These are phyloP conservation scores for Volucella inanis DNA, from an alignment of 2,888 invertebrate genomes.

Conservation along the genomic window DNA sequence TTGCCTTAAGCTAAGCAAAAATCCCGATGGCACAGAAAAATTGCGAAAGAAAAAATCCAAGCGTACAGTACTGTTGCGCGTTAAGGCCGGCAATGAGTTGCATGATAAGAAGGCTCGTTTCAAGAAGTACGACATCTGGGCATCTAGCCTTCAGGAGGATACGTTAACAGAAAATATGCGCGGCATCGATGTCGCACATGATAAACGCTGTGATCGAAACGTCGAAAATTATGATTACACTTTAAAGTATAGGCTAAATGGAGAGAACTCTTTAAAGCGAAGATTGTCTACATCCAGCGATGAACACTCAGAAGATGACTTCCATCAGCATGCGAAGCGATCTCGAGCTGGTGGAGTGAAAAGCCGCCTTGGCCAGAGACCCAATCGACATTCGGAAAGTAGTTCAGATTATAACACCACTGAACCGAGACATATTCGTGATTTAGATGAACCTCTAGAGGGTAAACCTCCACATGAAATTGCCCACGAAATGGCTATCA, in stretches of 20 bases:
- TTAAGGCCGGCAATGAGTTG: slow-evolving; percentile 73
- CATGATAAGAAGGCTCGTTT: slow-evolving; percentile 83
- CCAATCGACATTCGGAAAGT: slow-evolving; percentile 78
- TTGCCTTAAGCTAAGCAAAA: slow-evolving; percentile 77
- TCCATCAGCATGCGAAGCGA: slow-evolving; percentile 79
- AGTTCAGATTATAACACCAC: slow-evolving; percentile 84
- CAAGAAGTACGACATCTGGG: slow-evolving; percentile 91
- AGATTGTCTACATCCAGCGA: slow-evolving; percentile 80
- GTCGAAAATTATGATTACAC: slow-evolving; percentile 92
- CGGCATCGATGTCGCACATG: slow-evolving; percentile 89
- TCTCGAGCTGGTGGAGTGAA: slow-evolving; percentile 78
- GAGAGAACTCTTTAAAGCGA: slow-evolving; percentile 81
- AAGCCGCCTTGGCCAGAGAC: slow-evolving; percentile 78
- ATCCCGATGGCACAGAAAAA: slow-evolving; percentile 76
- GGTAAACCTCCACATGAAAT: slow-evolving; percentile 82
- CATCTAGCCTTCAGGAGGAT: slow-evolving; percentile 89
- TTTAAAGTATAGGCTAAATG: slow-evolving; percentile 86
- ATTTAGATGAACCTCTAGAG: slow-evolving; percentile 84
- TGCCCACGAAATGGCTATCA: slow-evolving; percentile 88
- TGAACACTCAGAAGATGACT: slow-evolving; percentile 78
- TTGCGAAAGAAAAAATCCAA: slow-evolving; percentile 77
- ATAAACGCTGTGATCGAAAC: slow-evolving; percentile 86
- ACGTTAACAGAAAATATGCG: slow-evolving; percentile 90
- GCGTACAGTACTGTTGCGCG: slow-evolving; percentile 80
- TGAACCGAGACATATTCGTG: slow-evolving; percentile 83